Evolutionary conservation across 2,113 vertebrate genomes (phyloP).

Genomic region (Cairina moschata): DNA sequence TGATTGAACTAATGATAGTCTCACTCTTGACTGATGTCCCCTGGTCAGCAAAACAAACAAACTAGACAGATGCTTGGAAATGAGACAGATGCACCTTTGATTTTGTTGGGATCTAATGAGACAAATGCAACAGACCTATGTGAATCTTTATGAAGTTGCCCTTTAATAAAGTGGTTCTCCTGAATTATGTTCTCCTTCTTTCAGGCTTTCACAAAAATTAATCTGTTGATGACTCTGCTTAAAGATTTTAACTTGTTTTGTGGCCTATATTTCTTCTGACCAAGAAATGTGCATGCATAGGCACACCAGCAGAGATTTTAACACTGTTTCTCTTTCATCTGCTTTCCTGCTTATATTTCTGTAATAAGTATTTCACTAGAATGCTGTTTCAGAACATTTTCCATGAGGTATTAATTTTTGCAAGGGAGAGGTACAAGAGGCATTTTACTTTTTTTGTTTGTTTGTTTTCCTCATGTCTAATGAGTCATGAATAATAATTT

Average conservation of each 20-base stretch:
- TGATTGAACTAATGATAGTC: neutral
- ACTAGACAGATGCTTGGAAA: neutral
- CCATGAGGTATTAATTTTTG: neutral
- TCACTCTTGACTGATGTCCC: rapidly evolving
- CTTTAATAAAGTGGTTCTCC: neutral
- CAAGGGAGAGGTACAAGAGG: neutral
- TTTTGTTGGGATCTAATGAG: neutral
- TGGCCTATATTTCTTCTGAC: neutral
- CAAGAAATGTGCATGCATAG: neutral
- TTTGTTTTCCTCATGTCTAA: neutral
- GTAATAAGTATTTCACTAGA: neutral
- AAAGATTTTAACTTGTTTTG: neutral
- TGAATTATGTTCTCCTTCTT: neutral
- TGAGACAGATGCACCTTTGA: neutral
- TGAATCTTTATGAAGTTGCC: neutral
- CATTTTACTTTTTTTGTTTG: neutral
- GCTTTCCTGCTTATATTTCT: neutral
- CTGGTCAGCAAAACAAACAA: neutral
- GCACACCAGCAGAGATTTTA: neutral
- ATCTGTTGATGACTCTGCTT: neutral
- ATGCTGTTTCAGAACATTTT: neutral
- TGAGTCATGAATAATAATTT: neutral
- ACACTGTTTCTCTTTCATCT: neutral
- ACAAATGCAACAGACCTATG: neutral
- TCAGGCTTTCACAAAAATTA: neutral